Evolutionary conservation across 2,888 invertebrate genomes (phyloP), one percentile per base, ranked within the genome.

Genomic region (Abrostola tripartita): DNA sequence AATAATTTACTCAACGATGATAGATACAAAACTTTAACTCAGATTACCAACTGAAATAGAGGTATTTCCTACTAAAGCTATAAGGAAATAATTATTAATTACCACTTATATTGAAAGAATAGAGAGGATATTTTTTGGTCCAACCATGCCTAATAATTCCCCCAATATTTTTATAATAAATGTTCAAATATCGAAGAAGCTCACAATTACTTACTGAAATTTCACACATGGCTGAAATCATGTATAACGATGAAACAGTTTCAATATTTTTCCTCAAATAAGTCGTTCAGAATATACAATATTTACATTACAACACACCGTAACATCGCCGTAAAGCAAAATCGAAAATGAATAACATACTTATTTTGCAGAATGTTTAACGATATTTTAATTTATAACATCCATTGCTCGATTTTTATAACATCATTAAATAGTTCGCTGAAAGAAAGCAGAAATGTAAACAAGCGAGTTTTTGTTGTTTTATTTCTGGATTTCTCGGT

Each of bases 401-500:
- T 53, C 10, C 36, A 56, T 41, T 40, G 37, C 36, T 4, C 9
- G 14, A 47, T 52, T 24, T 41, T 4, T 51, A 2, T 5, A 52
- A 53, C 12, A 14, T n/a, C 6, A 11, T 37, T 24, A 10, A 42
- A n/a, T 0, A 47, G 36, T 37, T 47, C 9, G 6, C 6, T 0
- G 11, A 14, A 47, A 5, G 6, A 36, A 62, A 5, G 9, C 36
- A 8, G 53, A 40, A 52, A 54, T 59, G 61, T 14, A 53, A 35
- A 2, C 6, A 0, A 10, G 1, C 5, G 12, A 0, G 12, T 6
- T 7, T 63, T 50, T 36, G 14, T 40, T 11, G 7, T n/a, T 7
- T n/a, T 36, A 7, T 62, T 42, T 44, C 14, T 14, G 51, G 12
- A n/a, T 50, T n/a, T 59, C 51, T 47, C 41, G 37, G 58, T 76